Base-by-base conservation (phyloP, 35 echinoderm and acorn worm species). In the Heliocidaris erythrogramma region DNA sequence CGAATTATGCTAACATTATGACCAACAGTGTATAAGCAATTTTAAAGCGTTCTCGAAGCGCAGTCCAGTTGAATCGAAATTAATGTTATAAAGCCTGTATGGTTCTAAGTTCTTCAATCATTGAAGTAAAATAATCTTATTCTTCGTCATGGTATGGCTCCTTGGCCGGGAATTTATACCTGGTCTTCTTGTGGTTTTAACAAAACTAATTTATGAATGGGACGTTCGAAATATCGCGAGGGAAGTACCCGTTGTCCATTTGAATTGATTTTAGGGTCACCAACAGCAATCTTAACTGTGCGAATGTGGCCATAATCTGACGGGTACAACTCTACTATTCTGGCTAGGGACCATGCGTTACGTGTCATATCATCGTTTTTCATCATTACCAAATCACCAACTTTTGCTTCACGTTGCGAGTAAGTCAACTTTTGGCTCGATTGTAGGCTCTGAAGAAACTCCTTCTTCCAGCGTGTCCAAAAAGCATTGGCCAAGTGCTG, bases 401-500 rank as follows among this genome's bases (percentile, higher is more conserved):
- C 32, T 89, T 96, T 5, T 31, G 95, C 14, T 85, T 97, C 86
- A 14, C 84, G 13, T 30, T 69, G n/a, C n/a, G 49, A 11, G 88
- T n/a, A 13, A 1, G 30, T 49, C 96, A 94, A 96, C 59, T 98
- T 96, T 53, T 94, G 94, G 48, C 96, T 85, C 2, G 13, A 4
- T 60, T 96, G 96, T 11, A 98, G 93, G 17, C 30, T 93, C 49
- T 95, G 96, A 6, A 98, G 65, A 65, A 94, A 98, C 59, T 98
- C 97, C 52, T 88, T 96, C 85, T 86, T 96, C 96, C 96, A 96
- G 27, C 96, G 61, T 27, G 48, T 69, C 97, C 97, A 96, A 60
- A 98, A 95, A 85, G n/a, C 88, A 94, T 98, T 98, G 4, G 49
- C 49, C 24, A 98, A 71, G 48, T 98, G 91, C 91, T 98, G 94